Evolutionary conservation across 2,113 vertebrate species (phyloP).

Genomic region (Sisor rabdophorus): DNA sequence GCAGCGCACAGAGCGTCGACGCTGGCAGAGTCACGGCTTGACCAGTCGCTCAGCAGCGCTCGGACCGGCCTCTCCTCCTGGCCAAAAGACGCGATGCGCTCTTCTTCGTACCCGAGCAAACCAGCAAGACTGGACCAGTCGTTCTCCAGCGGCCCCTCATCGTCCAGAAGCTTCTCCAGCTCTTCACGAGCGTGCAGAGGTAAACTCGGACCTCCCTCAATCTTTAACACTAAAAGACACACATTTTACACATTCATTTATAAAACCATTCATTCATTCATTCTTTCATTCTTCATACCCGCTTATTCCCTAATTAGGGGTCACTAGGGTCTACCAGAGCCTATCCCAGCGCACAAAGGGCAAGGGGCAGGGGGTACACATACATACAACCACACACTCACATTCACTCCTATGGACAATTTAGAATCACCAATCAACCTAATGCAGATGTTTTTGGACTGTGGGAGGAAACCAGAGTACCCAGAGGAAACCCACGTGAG

Average conservation of each 20-base stretch:
- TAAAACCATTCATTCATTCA: too few relatives aligned
- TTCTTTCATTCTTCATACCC: too few relatives aligned
- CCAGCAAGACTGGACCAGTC: constrained; percentile 86
- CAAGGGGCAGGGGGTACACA: too few relatives aligned
- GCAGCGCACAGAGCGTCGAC: constrained; percentile 80
- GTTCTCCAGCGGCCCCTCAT: constrained; percentile 71
- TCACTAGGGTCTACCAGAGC: too few relatives aligned
- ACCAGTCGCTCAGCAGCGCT: constrained; percentile 86
- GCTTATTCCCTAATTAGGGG: too few relatives aligned
- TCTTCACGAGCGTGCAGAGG: constrained; percentile 83
- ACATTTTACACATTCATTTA: neutral
- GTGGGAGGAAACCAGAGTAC: too few relatives aligned
- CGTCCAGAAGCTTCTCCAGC: constrained; percentile 84
- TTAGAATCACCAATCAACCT: too few relatives aligned
- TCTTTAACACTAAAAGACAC: constrained; percentile 70
- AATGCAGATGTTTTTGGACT: too few relatives aligned
- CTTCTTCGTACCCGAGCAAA: constrained; percentile 87
- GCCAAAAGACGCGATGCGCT: constrained; percentile 82
- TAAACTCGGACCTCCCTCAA: constrained; percentile 74
- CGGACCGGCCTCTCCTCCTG: constrained; percentile 78
- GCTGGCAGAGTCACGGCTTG: constrained; percentile 83
- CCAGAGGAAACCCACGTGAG: too few relatives aligned
- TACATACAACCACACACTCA: too few relatives aligned
- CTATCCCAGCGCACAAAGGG: too few relatives aligned
- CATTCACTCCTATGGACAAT: too few relatives aligned